These are phyloP conservation scores for Leptoteleia sp. DNA, from an alignment of 1,140 invertebrate genomes.

Conservation along the genomic window DNA sequence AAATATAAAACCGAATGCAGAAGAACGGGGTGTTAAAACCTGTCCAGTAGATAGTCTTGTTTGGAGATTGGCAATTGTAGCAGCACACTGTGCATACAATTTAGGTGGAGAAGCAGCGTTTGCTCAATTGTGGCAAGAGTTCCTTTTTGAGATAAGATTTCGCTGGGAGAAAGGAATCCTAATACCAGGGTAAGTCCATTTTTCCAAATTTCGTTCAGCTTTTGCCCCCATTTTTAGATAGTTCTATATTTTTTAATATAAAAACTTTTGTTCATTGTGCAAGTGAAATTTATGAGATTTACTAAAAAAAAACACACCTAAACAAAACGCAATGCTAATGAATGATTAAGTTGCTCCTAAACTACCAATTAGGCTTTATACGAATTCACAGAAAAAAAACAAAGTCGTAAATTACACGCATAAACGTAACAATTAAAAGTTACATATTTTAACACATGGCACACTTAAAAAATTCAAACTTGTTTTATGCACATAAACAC, in stretches of 20 bases:
- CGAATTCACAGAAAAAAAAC: slow-evolving; percentile 17
- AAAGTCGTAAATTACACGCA: slow-evolving; percentile 17
- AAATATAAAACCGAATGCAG: too few relatives aligned
- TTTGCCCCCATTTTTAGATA: too few relatives aligned
- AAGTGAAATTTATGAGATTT: background rate
- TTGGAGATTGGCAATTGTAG: slow-evolving; percentile 90
- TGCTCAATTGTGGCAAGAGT: slow-evolving; percentile 95
- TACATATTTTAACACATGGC: slow-evolving; percentile 8
- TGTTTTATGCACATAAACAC: slow-evolving; percentile 10
- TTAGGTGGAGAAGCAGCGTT: slow-evolving; percentile 90
- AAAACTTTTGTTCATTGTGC: too few relatives aligned
- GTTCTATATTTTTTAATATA: too few relatives aligned
- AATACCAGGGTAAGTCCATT: slow-evolving; percentile 93
- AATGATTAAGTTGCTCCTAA: too few relatives aligned
- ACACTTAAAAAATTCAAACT: slow-evolving; percentile 15
- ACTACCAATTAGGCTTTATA: slow-evolving; percentile 15
- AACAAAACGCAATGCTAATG: too few relatives aligned
- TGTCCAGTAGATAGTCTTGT: slow-evolving; percentile 89
- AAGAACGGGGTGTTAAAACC: too few relatives aligned
- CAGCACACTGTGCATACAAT: slow-evolving; percentile 89
- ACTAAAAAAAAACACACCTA: too few relatives aligned
- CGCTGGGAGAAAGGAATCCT: slow-evolving; percentile 91
- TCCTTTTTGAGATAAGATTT: slow-evolving; percentile 93
- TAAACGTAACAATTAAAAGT: slow-evolving; percentile 21
- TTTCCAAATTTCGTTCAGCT: too few relatives aligned